phyloP scores from a whole-genome alignment of 2,797 vertebrate species.

The Tiaroga cobitis region DNA sequence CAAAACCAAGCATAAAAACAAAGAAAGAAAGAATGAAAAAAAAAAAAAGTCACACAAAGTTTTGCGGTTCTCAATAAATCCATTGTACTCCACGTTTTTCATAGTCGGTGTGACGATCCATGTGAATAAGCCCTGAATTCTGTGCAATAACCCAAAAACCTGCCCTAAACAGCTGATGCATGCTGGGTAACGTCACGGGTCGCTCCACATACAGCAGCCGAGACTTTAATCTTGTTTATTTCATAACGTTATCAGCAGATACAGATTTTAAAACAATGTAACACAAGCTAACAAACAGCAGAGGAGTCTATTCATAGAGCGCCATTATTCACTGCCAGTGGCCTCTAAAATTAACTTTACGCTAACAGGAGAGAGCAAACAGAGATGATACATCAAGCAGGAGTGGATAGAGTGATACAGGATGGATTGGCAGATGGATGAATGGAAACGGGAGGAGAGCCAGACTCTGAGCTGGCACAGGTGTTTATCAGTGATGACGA shows the following conservation, averaged over 20 bases:
- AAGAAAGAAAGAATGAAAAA: conserved; percentile 17
- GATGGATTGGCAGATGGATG: conserved; percentile 50
- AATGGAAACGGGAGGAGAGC: conserved; percentile 38
- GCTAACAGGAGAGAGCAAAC: conserved; percentile 45
- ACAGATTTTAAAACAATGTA: conserved; percentile 28
- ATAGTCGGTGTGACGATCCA: not conserved
- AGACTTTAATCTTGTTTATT: conserved; percentile 29
- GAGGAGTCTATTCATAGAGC: conserved; percentile 33
- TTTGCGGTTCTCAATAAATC: not conserved
- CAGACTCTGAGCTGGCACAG: conserved; percentile 50
- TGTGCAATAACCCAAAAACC: not conserved
- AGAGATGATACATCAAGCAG: conserved; percentile 46
- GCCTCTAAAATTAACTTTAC: conserved; percentile 46
- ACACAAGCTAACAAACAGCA: conserved; percentile 1
- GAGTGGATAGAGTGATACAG: conserved; percentile 46
- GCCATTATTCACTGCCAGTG: conserved; percentile 41
- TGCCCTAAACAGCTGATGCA: conserved; percentile 8
- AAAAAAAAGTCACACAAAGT: conserved; percentile 2
- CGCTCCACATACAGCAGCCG: not conserved
- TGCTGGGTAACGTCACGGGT: not conserved
- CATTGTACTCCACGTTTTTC: conserved; percentile 5
- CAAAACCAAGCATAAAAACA: conserved; percentile 32
- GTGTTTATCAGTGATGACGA: conserved; percentile 55
- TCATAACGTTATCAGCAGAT: conserved; percentile 19
- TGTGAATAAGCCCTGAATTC: not conserved